Percentiles rank a stretch among this genome's conserved stretches.
Evolutionary conservation across 2,888 invertebrate species (phyloP).

Genomic region (Ichneumoninae sp.): DNA sequence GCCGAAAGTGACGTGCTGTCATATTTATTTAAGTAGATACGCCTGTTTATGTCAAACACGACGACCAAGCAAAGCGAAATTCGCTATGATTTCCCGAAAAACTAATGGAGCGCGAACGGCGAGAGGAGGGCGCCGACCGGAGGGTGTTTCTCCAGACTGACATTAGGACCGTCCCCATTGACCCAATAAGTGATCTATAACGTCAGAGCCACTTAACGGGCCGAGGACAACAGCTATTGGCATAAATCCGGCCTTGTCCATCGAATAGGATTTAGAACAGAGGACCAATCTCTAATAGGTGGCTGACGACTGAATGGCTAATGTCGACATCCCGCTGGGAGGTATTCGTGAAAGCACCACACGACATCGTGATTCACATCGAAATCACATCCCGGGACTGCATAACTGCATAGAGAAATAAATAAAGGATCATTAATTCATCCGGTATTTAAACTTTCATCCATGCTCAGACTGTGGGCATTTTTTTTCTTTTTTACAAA

Average conservation of each 20-base stretch:
- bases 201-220: neutral
- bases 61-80: neutral
- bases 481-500: no score
- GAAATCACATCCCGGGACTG: neutral
- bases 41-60: neutral
- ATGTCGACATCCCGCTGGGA: neutral
- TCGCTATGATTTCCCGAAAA: neutral
- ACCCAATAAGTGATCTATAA: slow-evolving; percentile 11
- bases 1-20: neutral
- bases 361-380: neutral
- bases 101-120: neutral
- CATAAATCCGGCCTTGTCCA: neutral
- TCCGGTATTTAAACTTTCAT: neutral
- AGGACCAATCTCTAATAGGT: neutral
- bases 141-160: neutral
- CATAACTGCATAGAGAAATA: neutral
- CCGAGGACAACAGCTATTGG: slow-evolving; percentile 12
- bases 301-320: neutral
- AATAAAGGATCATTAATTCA: neutral
- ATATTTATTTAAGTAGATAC: neutral
- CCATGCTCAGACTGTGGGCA: neutral
- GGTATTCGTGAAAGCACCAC: neutral
- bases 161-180: slow-evolving; percentile 9
- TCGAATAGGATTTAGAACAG: neutral
- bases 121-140: slow-evolving; percentile 6